Evolutionary conservation across 2,113 vertebrate species (phyloP).

Genomic region (Pampusana beccarii): DNA sequence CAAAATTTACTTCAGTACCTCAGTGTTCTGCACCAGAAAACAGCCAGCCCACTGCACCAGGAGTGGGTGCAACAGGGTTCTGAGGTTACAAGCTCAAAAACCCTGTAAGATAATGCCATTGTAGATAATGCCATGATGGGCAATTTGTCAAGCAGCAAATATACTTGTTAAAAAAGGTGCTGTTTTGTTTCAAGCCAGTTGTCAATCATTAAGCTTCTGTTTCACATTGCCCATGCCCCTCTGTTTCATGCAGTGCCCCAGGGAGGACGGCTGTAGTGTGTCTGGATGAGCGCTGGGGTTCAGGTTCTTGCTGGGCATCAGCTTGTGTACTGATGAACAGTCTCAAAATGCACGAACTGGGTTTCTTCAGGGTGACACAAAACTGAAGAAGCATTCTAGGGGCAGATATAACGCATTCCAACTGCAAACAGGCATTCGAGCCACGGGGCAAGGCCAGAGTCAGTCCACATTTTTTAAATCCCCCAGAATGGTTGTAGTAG

Average conservation of each 20-base stretch:
- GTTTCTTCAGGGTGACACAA: not conserved
- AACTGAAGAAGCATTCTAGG: not conserved
- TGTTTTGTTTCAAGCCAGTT: not conserved
- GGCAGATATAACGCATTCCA: not conserved
- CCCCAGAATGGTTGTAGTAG: not conserved
- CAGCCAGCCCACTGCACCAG: not conserved
- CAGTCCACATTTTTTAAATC: not conserved
- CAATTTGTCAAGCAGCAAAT: not conserved
- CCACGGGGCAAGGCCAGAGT: not conserved
- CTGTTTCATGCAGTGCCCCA: not conserved
- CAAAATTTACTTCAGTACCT: not conserved
- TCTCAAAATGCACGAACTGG: not conserved
- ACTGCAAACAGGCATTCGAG: not conserved
- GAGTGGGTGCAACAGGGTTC: not conserved
- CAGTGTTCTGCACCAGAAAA: not conserved
- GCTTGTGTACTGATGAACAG: not conserved
- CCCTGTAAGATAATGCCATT: not conserved
- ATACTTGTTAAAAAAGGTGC: not conserved
- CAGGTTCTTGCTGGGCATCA: not conserved
- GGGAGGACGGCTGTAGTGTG: not conserved
- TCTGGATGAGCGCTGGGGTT: not conserved
- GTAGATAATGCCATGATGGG: not conserved
- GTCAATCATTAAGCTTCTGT: not conserved
- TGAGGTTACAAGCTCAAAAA: not conserved
- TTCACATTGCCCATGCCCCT: not conserved